phyloP scores from a whole-genome alignment of 1,140 invertebrate genomes.

The Hylaeus volcanicus region DNA sequence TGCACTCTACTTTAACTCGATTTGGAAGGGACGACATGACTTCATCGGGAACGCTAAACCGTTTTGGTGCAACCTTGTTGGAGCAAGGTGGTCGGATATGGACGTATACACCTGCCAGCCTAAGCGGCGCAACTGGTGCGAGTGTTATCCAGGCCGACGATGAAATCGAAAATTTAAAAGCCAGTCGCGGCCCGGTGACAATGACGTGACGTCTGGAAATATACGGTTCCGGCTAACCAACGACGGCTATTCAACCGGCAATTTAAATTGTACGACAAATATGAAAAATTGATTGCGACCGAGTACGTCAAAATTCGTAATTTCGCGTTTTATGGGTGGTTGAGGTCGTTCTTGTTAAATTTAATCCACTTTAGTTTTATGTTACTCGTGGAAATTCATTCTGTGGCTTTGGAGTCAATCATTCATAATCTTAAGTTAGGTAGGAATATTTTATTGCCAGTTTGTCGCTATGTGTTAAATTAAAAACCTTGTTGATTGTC shows the following conservation, averaged over 20 bases:
- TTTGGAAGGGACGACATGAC: constrained; percentile 38
- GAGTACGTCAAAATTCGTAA: too few species aligned
- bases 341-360: too few species aligned
- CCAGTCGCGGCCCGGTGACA: constrained; percentile 5
- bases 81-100: constrained; percentile 65
- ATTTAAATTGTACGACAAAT: background rate
- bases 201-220: background rate
- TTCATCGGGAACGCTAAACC: constrained; percentile 48
- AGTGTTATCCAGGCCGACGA: constrained; percentile 30
- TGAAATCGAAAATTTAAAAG: constrained; percentile 21
- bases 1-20: constrained; percentile 32
- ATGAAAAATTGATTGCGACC: too few species aligned
- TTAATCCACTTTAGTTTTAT: too few species aligned
- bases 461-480: too few species aligned
- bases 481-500: too few species aligned
- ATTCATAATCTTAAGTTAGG: too few species aligned
- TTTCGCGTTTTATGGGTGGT: too few species aligned
- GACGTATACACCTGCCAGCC: constrained; percentile 58
- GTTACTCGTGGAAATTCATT: too few species aligned
- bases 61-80: constrained; percentile 67
- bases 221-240: constrained; percentile 1
- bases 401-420: too few species aligned
- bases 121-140: constrained; percentile 51
- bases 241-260: background rate
- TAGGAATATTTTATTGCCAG: too few species aligned